Evolutionary conservation across 2,888 invertebrate genomes (phyloP), one percentile per base, ranked within the genome.

Genomic region (Conistra vaccinii): DNA sequence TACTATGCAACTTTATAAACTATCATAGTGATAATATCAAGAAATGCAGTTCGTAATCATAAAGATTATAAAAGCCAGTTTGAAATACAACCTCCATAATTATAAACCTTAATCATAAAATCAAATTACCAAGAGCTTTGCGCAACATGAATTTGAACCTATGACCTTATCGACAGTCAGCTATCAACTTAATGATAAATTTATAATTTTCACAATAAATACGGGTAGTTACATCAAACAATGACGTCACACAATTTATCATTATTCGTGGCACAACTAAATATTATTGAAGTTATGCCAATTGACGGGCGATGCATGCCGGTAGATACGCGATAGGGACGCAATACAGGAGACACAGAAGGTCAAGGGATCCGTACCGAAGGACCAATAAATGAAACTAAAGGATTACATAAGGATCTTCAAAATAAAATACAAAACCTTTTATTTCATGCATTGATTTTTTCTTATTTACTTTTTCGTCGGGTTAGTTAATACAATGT

Each of bases 221-320:
- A 63, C 65, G 82, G 85, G 73, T 62, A 39, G 67, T 57, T 51
- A 14, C 81, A 61, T 85, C 72, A 85, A 84, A 83, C 76, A 67
- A 72, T 83, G 74, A 86, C 70, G 74, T 73, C 80, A 83, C 66
- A 67, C 60, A 69, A 87, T 87, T 83, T 83, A 87, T 87, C 87
- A 81, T 84, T 80, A 81, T 70, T 74, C 70, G 73, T 73, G 87
- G 78, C 81, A 78, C 86, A 85, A 87, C 86, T 87, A 87, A 87
- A 87, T 87, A 82, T 82, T 83, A 85, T 85, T 78, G 72, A 85
- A 80, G 78, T 82, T 86, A 84, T 85, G 72, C 73, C 85, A 81
- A 85, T 73, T 84, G 76, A 85, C 85, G 86, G 88, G 84, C 87
- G 80, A 86, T 82, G 76, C 80, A 85, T 84, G 82, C 77, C 84